A percentile compares a stretch with the other conserved stretches of the same genome.
Evolutionary conservation across 2,888 invertebrate genomes (phyloP).

Genomic region (Ectemnius lituratus): DNA sequence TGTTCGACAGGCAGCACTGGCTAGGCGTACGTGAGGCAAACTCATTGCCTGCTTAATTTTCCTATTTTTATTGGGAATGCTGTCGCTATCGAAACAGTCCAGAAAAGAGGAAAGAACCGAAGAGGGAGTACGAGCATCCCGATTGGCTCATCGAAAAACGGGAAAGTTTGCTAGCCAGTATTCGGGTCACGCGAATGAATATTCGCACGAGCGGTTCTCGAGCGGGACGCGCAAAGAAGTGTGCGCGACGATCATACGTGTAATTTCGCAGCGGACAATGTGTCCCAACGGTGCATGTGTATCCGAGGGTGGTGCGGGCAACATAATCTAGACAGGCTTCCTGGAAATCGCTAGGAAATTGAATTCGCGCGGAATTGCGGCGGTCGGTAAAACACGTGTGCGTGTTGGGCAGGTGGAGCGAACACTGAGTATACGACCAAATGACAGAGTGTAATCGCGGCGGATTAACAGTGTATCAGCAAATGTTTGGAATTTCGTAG

Average conservation of each 20-base stretch:
- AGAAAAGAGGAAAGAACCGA: neutral
- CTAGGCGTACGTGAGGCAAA: neutral
- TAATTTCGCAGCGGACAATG: slow-evolving; percentile 36
- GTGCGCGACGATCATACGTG: slow-evolving; percentile 23
- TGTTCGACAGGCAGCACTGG: neutral
- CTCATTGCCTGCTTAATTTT: neutral
- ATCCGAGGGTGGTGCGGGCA: too few relatives aligned
- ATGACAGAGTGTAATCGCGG: too few relatives aligned
- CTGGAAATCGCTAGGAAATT: too few relatives aligned
- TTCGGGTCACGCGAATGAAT: slow-evolving; percentile 40
- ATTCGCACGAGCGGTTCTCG: slow-evolving; percentile 23
- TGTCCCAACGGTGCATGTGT: neutral
- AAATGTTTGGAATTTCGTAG: too few relatives aligned
- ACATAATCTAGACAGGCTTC: too few relatives aligned
- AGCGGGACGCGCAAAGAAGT: neutral
- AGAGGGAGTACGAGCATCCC: too few relatives aligned
- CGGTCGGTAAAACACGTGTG: too few relatives aligned
- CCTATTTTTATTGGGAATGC: too few relatives aligned
- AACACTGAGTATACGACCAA: too few relatives aligned
- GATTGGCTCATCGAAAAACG: neutral
- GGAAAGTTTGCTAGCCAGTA: neutral
- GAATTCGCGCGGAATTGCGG: too few relatives aligned
- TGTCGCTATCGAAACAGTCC: neutral
- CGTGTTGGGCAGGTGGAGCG: too few relatives aligned
- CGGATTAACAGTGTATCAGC: too few relatives aligned